Conservation (phyloP, 1,140 invertebrate genomes). For the Diploscapter pachys region DNA sequence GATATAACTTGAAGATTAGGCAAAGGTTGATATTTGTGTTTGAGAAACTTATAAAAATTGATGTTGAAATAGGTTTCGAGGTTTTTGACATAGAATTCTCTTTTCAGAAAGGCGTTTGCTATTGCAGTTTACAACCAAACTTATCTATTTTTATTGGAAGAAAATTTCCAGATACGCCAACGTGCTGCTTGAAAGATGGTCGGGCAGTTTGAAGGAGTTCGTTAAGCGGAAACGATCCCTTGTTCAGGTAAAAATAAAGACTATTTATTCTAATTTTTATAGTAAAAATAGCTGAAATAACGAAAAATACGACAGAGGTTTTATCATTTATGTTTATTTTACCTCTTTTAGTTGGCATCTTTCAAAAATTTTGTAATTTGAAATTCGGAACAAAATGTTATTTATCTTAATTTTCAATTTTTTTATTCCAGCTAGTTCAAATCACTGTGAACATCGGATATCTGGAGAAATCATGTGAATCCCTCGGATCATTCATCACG, state of each 20-base stretch:
- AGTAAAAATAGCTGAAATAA: too few relatives aligned
- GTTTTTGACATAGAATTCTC: too few relatives aligned
- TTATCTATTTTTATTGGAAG: neutral
- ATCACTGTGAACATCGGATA: slow-evolving; percentile 97
- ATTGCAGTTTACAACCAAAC: too few relatives aligned
- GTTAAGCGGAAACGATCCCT: slow-evolving; percentile 82
- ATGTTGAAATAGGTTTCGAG: neutral
- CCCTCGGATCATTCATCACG: slow-evolving; percentile 90
- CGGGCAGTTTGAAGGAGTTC: slow-evolving; percentile 80
- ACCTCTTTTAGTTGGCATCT: too few relatives aligned
- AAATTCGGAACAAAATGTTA: slow-evolving; percentile 7
- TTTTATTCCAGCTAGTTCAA: slow-evolving; percentile 71
- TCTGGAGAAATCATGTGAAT: slow-evolving; percentile 87
- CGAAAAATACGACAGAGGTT: too few relatives aligned
- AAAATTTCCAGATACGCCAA: slow-evolving; percentile 72
- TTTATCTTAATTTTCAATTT: slow-evolving; percentile 17
- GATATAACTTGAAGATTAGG: too few relatives aligned
- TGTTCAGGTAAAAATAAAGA: slow-evolving; percentile 67
- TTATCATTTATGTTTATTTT: too few relatives aligned
- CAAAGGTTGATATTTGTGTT: too few relatives aligned
- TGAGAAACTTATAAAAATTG: too few relatives aligned
- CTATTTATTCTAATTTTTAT: slow-evolving; percentile 11
- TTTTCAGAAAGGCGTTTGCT: too few relatives aligned
- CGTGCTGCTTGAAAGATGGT: slow-evolving; percentile 75
- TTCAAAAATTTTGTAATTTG: too few relatives aligned